phyloP scores from a whole-genome alignment of 2,888 invertebrate species.

The Cephus pygmeus region DNA sequence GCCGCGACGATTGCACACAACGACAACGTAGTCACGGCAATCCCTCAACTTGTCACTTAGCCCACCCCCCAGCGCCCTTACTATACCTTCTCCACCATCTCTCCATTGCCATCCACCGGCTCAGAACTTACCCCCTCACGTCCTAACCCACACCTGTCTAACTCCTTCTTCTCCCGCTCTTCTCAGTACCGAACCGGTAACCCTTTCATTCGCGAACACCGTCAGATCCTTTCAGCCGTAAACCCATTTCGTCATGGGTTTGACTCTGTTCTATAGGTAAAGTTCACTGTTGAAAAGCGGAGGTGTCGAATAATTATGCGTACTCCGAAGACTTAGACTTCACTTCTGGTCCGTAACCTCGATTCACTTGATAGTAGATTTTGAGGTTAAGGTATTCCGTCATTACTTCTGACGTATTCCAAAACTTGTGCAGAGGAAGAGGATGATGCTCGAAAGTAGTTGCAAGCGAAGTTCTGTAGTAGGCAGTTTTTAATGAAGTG shows the following conservation, averaged over 20 bases:
- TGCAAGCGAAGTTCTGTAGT: not conserved
- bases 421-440: not conserved
- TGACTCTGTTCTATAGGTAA: not conserved
- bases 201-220: slow-evolving; percentile 48
- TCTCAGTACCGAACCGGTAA: slow-evolving; percentile 29
- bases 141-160: slow-evolving; percentile 24
- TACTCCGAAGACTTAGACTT: not conserved
- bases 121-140: slow-evolving; percentile 20
- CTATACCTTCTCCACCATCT: slow-evolving; percentile 13
- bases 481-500: not conserved
- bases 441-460: not conserved
- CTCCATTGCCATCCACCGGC: slow-evolving; percentile 4
- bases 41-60: slow-evolving; percentile 65
- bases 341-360: not conserved
- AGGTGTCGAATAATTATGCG: not conserved
- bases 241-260: slow-evolving; percentile 35
- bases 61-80: slow-evolving; percentile 23
- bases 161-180: slow-evolving; percentile 17
- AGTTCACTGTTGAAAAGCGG: not conserved
- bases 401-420: not conserved
- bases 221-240: slow-evolving; percentile 45
- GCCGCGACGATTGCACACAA: slow-evolving; percentile 52
- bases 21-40: slow-evolving; percentile 54
- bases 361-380: not conserved
- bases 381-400: not conserved